Conservation (phyloP, 2,113 vertebrate species). For the Lynx canadensis region DNA sequence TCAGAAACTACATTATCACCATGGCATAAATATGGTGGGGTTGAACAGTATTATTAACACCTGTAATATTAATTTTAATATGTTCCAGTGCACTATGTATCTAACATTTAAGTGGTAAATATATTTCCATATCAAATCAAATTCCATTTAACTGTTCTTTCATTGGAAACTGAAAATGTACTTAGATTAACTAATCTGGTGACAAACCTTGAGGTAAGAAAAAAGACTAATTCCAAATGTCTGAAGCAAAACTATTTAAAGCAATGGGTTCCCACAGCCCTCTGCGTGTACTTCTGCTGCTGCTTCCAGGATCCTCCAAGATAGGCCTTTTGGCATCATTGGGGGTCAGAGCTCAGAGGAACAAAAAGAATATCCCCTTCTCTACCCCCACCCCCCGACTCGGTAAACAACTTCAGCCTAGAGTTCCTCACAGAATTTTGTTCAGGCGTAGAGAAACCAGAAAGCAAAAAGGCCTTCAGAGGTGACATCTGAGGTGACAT, state of each 20-base stretch:
- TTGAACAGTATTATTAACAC: not conserved
- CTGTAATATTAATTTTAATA: not conserved
- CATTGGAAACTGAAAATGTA: not conserved
- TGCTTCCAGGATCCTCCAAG: accelerated
- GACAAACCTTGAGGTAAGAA: not conserved
- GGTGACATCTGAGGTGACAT: constrained; percentile 88
- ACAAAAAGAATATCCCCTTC: not conserved
- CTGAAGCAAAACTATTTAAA: not conserved
- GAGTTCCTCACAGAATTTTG: constrained; percentile 90
- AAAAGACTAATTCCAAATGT: not conserved
- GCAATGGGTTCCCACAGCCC: not conserved
- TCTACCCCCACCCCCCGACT: not conserved
- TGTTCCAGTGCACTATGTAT: not conserved
- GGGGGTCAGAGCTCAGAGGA: not conserved
- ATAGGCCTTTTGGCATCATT: not conserved
- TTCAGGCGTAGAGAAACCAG: constrained; percentile 90
- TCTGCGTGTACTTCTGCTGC: accelerated
- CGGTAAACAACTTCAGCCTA: constrained; percentile 91
- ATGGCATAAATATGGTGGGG: not conserved
- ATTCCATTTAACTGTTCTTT: not conserved
- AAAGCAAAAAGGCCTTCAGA: constrained; percentile 88
- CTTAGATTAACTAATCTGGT: not conserved
- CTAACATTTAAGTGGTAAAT: not conserved
- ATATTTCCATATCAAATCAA: not conserved
- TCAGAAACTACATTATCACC: not conserved